Percentiles rank a stretch among this genome's conserved stretches.
Evolutionary conservation across 1,140 invertebrate species (phyloP).

Genomic region (Anastatus disparis): DNA sequence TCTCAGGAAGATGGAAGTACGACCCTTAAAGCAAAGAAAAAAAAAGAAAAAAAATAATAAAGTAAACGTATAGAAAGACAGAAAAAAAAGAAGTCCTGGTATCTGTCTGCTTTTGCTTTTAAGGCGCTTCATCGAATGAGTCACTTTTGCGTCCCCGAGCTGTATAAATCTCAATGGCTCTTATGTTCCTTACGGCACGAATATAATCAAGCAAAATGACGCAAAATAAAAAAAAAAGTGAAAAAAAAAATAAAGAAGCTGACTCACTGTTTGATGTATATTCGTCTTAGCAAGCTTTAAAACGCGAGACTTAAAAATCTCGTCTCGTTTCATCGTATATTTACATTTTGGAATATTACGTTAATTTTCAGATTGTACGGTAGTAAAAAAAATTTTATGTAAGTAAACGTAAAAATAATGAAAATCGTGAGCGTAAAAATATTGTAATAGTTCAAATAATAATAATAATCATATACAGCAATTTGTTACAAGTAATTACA

Average conservation of each 20-base stretch:
- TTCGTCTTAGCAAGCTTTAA: background rate
- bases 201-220: constrained; percentile 40
- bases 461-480: too few species aligned
- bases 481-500: too few species aligned
- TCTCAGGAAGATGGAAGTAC: background rate
- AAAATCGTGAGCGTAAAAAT: too few species aligned
- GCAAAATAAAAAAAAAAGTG: too few species aligned
- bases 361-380: constrained; percentile 2
- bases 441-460: too few species aligned
- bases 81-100: too few species aligned
- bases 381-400: too few species aligned
- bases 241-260: too few species aligned
- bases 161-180: constrained; percentile 37
- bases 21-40: background rate
- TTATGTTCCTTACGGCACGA: constrained; percentile 5
- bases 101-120: constrained; percentile 18
- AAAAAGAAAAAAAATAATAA: constrained; percentile 11
- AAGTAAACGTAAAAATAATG: too few species aligned
- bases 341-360: constrained; percentile 3
- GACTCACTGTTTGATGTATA: constrained; percentile 35
- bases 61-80: too few species aligned
- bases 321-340: background rate
- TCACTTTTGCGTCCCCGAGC: constrained; percentile 33
- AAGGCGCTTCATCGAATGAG: constrained; percentile 30
- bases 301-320: background rate